A percentile compares a stretch with the other conserved stretches of the same genome.
These are phyloP conservation scores for Lemur catta DNA, from an alignment of 2,797 vertebrate species.

Conservation along the genomic window DNA sequence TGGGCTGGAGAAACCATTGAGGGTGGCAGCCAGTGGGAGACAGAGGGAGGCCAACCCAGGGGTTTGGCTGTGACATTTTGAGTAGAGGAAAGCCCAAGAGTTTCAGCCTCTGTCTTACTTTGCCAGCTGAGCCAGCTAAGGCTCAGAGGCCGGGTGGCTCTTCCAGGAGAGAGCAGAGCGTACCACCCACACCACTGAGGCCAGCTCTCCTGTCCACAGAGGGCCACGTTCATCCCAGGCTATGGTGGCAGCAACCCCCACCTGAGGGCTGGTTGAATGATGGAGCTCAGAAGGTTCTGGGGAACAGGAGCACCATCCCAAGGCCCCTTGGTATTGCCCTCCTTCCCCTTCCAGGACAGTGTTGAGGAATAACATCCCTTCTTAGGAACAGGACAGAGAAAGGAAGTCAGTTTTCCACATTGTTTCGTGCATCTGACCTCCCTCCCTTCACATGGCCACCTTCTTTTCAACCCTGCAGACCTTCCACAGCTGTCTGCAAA, in stretches of 20 bases:
- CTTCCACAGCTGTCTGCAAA: not conserved
- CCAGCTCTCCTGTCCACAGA: not conserved
- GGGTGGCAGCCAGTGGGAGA: too few relatives aligned
- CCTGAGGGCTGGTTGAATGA: too few relatives aligned
- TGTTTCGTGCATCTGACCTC: not conserved
- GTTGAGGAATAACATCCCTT: not conserved
- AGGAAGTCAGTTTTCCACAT: not conserved
- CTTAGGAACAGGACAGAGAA: not conserved
- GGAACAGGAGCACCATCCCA: not conserved
- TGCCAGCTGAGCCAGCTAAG: not conserved
- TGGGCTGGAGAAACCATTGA: not conserved
- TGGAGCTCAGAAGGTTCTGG: not conserved
- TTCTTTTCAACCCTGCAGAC: not conserved
- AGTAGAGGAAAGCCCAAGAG: not conserved
- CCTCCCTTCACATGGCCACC: not conserved
- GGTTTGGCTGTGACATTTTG: not conserved
- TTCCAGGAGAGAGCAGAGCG: not conserved
- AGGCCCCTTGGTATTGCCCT: not conserved
- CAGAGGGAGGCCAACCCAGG: not conserved
- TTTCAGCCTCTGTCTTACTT: not conserved
- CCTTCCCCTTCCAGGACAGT: not conserved
- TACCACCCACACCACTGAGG: rapidly evolving
- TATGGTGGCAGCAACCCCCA: not conserved
- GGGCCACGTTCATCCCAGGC: rapidly evolving
- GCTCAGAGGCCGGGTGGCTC: not conserved